phyloP scores from a whole-genome alignment of 1,140 invertebrate species.

The Agrilus planipennis region DNA sequence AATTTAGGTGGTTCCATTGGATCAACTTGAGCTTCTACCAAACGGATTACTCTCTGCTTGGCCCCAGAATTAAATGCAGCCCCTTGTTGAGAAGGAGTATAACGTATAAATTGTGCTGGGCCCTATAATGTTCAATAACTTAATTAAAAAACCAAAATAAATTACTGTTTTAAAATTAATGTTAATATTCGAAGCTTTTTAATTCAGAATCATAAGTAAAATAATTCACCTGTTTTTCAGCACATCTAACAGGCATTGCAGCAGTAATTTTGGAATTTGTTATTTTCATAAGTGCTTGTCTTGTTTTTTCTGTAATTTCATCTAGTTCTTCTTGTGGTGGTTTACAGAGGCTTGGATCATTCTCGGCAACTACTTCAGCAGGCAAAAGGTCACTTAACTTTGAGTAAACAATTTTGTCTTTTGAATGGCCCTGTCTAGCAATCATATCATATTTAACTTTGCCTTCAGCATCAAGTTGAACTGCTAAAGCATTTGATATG shows the following conservation, averaged over 20 bases:
- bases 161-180: too few species aligned
- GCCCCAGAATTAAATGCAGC: conserved; percentile 92
- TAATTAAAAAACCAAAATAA: conserved; percentile 4
- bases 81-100: conserved; percentile 95
- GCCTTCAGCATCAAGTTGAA: conserved; percentile 85
- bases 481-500: conserved; percentile 81
- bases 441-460: conserved; percentile 97
- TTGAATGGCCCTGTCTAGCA: conserved; percentile 86
- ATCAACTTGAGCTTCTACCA: conserved; percentile 93
- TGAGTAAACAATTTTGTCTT: conserved; percentile 96
- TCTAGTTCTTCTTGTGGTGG: conserved; percentile 76
- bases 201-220: background rate
- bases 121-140: conserved; percentile 36
- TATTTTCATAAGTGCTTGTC: conserved; percentile 71
- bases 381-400: conserved; percentile 89
- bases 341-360: conserved; percentile 77
- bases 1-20: conserved; percentile 98
- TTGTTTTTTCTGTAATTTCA: conserved; percentile 78
- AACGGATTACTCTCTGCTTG: conserved; percentile 93
- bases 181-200: too few species aligned
- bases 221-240: conserved; percentile 62
- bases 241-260: conserved; percentile 84
- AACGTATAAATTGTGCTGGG: conserved; percentile 92
- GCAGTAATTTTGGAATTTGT: conserved; percentile 85
- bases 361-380: conserved; percentile 82